Conservation (phyloP, 1,140 invertebrate species). For the Neomicropteryx cornuta region DNA sequence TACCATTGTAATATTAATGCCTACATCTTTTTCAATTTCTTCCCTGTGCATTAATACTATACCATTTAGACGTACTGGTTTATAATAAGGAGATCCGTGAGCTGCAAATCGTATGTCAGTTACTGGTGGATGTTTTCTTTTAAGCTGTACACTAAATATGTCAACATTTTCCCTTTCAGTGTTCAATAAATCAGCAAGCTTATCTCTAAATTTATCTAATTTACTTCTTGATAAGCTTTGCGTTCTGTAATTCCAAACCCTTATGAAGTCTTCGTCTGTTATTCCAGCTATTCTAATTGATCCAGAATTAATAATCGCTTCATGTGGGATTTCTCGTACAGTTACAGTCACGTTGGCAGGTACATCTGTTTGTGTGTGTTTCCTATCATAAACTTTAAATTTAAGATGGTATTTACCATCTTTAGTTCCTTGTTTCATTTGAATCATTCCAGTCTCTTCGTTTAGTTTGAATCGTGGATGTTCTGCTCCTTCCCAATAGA, state of each 20-base stretch:
- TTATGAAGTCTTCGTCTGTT: slow-evolving; percentile 91
- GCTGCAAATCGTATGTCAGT: slow-evolving; percentile 92
- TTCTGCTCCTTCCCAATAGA: slow-evolving; percentile 80
- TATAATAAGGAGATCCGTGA: slow-evolving; percentile 92
- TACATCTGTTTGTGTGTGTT: slow-evolving; percentile 85
- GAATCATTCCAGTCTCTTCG: slow-evolving; percentile 89
- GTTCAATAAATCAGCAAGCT: slow-evolving; percentile 72
- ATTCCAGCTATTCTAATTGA: slow-evolving; percentile 90
- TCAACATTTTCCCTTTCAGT: slow-evolving; percentile 85
- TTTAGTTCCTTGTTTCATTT: slow-evolving; percentile 82
- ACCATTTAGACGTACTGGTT: slow-evolving; percentile 86
- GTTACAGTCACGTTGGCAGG: slow-evolving; percentile 87
- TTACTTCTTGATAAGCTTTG: slow-evolving; percentile 77
- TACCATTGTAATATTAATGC: slow-evolving; percentile 94
- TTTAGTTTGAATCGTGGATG: slow-evolving; percentile 78
- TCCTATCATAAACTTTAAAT: slow-evolving; percentile 89
- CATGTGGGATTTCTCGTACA: slow-evolving; percentile 88
- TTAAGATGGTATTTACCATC: slow-evolving; percentile 77
- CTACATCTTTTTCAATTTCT: slow-evolving; percentile 87
- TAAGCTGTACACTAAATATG: slow-evolving; percentile 86
- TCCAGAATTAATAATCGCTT: slow-evolving; percentile 90
- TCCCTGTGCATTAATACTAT: slow-evolving; percentile 88
- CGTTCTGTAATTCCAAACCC: slow-evolving; percentile 85
- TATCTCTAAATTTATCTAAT: slow-evolving; percentile 77
- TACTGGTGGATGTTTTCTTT: slow-evolving; percentile 74